Evolutionary conservation across 2,113 vertebrate genomes (phyloP), one percentile per base, ranked within the genome.

Genomic region (Barnardius zonarius): DNA sequence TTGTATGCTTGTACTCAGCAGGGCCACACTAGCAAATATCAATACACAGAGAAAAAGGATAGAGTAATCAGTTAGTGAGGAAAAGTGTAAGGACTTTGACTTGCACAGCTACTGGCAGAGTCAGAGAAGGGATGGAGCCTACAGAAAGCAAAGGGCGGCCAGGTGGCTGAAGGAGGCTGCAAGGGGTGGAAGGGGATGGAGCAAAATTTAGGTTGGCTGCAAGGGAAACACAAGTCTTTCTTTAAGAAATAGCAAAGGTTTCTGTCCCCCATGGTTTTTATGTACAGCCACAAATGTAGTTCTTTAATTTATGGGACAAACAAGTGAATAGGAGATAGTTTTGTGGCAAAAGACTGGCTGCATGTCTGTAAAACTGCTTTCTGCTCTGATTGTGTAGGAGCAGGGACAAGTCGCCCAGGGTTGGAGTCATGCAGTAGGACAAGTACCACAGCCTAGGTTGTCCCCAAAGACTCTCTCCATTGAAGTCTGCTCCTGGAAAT

Each of bases 101-200:
- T 49, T 81, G 19, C 37, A 89, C 52, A 67, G 25, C 35, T 76
- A 17, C 0, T 2, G 28, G 55, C 28, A 52, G 39, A 13, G 39
- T 2, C 31, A 30, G 18, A 22, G 43, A 57, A 18, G 31, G 43
- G 23, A 64, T 1, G 1, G 43, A 86, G 11, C 6, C 9, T 18
- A 2, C 22, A 69, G 55, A 69, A 59, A 46, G 1, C 0, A 4
- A 66, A 16, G 19, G 20, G 2, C 8, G 48, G 17, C 0, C 0
- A 62, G 12, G 23, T 17, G 8, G 4, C 14, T 78, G 28, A 25
- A 43, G 59, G 30, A 78, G 39, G 30, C 44, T 76, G 44, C 11
- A 28, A 41, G 44, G n/a, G 22, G 12, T 0, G 1, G 25, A 76
- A 48, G 17, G 28, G 4, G 5, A 6, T 79, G 31, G 62, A 66